A percentile compares a stretch with the other conserved stretches of the same genome.
Conservation (phyloP, 2,113 vertebrate species). For the Megaceryle torquata region DNA sequence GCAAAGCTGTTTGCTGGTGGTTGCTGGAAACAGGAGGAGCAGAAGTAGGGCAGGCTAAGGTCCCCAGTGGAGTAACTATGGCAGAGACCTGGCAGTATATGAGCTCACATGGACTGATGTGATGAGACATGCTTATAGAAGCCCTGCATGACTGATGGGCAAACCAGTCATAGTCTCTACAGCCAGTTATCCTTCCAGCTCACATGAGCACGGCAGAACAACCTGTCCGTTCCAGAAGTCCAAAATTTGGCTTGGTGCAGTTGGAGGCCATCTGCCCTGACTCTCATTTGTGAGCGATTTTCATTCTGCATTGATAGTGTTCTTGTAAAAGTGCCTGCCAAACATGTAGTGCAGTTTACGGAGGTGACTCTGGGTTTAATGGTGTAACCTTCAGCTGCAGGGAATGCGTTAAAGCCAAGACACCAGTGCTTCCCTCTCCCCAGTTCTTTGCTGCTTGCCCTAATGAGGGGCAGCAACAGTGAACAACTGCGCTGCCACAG, state of each 20-base stretch:
- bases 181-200: background rate
- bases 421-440: background rate
- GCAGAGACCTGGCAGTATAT: background rate
- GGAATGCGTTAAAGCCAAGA: background rate
- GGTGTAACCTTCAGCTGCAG: background rate
- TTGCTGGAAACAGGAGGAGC: background rate
- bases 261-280: background rate
- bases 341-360: background rate
- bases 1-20: background rate
- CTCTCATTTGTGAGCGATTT: background rate
- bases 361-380: background rate
- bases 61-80: background rate
- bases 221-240: background rate
- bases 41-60: background rate
- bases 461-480: background rate
- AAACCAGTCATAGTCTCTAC: too few species aligned
- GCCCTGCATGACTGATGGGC: too few species aligned
- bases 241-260: background rate
- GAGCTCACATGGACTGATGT: background rate
- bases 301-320: background rate
- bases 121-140: background rate
- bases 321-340: background rate
- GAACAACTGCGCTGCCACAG: background rate
- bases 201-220: rapidly evolving
- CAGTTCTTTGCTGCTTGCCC: background rate